Percentiles rank a stretch among this genome's conserved stretches.
Evolutionary conservation across 2,797 vertebrate genomes (phyloP).

Genomic region (Aplochiton taeniatus): DNA sequence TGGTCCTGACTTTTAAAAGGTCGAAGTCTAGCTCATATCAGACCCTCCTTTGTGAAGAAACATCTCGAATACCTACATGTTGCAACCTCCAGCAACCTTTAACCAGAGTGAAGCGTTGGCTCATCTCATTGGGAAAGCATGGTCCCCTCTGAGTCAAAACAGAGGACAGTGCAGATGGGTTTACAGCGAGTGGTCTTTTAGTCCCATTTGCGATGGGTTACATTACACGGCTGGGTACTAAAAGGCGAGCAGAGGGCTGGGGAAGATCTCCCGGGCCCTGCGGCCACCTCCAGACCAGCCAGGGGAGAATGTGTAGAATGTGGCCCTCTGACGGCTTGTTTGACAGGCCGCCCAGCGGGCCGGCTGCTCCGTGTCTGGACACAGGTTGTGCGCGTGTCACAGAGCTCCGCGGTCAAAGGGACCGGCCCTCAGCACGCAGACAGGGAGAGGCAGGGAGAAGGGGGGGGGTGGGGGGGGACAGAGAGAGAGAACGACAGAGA

Average conservation of each 20-base stretch:
- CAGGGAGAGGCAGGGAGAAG: conserved; percentile 1
- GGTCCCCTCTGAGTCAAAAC: neutral
- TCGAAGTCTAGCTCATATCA: neutral
- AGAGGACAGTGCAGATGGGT: neutral
- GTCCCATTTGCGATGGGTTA: too few relatives aligned
- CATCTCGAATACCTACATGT: conserved; percentile 14
- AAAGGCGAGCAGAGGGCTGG: too few relatives aligned
- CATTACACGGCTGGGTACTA: too few relatives aligned
- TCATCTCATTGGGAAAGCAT: too few relatives aligned
- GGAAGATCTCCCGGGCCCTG: too few relatives aligned
- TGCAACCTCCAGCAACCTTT: conserved; percentile 10
- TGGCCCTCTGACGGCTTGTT: conserved; percentile 53
- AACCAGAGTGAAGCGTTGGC: neutral
- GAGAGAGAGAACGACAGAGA: neutral
- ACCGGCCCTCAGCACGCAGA: too few relatives aligned
- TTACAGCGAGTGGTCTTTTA: neutral
- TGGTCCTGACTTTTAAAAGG: too few relatives aligned
- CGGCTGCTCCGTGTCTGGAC: conserved; percentile 52
- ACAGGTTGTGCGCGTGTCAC: conserved; percentile 28
- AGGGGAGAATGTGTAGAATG: conserved; percentile 41
- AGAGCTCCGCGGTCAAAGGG: neutral
- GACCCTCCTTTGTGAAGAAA: neutral
- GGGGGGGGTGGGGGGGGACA: conserved; percentile 1
- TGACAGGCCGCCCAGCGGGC: conserved; percentile 49
- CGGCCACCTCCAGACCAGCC: too few relatives aligned